Base-by-base conservation (phyloP, 2,888 invertebrate genomes). In the Melanargia galathea region DNA sequence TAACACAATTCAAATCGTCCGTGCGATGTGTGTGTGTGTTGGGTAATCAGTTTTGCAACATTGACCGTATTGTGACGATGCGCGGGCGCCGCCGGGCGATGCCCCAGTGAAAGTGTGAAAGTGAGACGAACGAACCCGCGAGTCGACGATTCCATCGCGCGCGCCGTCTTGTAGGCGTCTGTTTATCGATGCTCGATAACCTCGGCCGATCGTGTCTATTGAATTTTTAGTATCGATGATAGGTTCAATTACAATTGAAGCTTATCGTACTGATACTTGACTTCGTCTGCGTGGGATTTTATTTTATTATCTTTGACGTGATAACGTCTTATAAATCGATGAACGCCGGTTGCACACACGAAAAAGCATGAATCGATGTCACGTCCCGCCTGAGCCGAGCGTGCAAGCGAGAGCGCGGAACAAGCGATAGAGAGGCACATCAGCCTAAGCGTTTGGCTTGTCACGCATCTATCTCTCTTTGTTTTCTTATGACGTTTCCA, bases 31-130 rank as follows among this genome's bases (percentile, higher is more conserved):
- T 51, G 26, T 24, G 26, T 33, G 76, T 78, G 83, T 88, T 87
- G 80, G 82, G 84, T 86, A 88, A 88, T 86, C 82, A 78, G 80
- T 87, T 86, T 86, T 84, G 87, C 87, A 87, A 83, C 79, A 76
- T 79, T 75, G 66, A 71, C 72, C 68, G 74, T 73, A 74, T 77
- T 76, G 76, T 75, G 73, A 75, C 73, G 72, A 73, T 76, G 73
- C 68, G 70, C 75, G 79, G 86, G 81, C 52, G 52, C 70, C 75
- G 80, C 70, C 75, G 80, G 58, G 16, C 90, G 90, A 84, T 87
- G 89, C 79, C 87, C 87, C 78, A 90, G 91, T 89, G 90, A 91
- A 91, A 90, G 90, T 90, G 90, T 87, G 90, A 91, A 91, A 91
- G 90, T 90, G 90, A 90, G 82, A 83, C 87, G 85, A 89, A 87